These are phyloP conservation scores for Cygnus atratus DNA, from an alignment of 2,113 vertebrate species.

Conservation along the genomic window DNA sequence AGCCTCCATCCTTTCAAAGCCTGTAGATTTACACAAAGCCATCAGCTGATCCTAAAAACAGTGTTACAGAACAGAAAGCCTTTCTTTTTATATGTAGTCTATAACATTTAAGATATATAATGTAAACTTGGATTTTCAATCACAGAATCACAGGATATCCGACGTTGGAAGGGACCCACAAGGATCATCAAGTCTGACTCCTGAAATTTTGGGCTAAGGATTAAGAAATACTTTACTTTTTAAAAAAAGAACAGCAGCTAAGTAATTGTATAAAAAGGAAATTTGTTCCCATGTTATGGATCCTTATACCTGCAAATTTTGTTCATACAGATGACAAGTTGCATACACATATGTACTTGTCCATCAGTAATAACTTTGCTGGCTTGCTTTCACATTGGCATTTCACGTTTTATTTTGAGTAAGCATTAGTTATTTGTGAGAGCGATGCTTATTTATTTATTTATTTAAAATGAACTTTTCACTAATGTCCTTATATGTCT, in stretches of 20 bases:
- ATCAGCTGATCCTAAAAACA: not conserved
- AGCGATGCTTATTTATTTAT: not conserved
- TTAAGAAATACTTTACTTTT: not conserved
- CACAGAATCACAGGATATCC: no score
- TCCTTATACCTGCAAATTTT: not conserved
- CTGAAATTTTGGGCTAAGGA: not conserved
- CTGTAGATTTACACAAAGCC: not conserved
- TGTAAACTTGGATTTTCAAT: not conserved
- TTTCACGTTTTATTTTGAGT: not conserved
- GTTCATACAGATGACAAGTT: not conserved
- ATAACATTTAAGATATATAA: not conserved
- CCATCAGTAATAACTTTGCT: not conserved
- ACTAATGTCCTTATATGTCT: not conserved
- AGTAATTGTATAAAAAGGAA: not conserved
- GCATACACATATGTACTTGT: rapidly evolving
- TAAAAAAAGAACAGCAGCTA: not conserved
- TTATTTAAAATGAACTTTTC: not conserved
- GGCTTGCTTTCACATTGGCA: not conserved
- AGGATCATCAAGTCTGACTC: no score
- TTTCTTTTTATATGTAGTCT: not conserved
- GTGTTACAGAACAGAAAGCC: not conserved
- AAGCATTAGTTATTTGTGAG: not conserved
- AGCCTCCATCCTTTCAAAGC: not conserved
- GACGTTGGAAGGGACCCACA: no score
- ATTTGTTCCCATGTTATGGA: not conserved